Evolutionary conservation across 2,888 invertebrate genomes (phyloP).

Genomic region (Geophilus truncorum): DNA sequence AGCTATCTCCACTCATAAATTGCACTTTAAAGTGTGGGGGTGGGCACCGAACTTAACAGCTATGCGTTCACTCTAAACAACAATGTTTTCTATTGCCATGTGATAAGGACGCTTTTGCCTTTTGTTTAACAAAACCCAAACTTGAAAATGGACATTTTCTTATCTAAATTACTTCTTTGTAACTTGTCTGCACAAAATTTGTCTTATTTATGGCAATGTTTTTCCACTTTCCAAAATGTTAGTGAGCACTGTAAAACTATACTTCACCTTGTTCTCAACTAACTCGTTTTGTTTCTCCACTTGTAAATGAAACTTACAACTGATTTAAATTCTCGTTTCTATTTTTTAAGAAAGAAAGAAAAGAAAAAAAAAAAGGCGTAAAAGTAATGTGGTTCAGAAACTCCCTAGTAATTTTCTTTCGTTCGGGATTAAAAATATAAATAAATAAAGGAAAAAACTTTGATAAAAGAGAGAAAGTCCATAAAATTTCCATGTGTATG

Average conservation of each 20-base stretch:
- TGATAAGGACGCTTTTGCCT: neutral
- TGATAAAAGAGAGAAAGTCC: neutral
- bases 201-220: conserved; percentile 2
- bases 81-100: conserved; percentile 17
- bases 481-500: conserved; percentile 18
- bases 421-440: neutral
- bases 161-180: neutral
- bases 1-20: conserved; percentile 25
- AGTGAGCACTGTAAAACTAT: neutral
- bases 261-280: neutral
- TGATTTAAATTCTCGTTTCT: neutral
- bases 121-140: conserved; percentile 8
- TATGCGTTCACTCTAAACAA: conserved; percentile 13
- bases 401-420: neutral
- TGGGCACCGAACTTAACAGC: neutral
- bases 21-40: conserved; percentile 23
- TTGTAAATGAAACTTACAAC: neutral
- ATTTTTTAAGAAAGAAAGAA: neutral
- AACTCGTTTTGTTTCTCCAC: neutral
- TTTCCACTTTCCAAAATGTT: neutral
- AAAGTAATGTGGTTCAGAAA: neutral
- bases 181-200: neutral
- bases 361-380: neutral
- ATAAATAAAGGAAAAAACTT: neutral
- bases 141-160: conserved; percentile 7